A percentile compares a stretch with the other conserved stretches of the same genome.
phyloP scores from a whole-genome alignment of 1,140 invertebrate genomes.

The Alviniconcha marisindica region DNA sequence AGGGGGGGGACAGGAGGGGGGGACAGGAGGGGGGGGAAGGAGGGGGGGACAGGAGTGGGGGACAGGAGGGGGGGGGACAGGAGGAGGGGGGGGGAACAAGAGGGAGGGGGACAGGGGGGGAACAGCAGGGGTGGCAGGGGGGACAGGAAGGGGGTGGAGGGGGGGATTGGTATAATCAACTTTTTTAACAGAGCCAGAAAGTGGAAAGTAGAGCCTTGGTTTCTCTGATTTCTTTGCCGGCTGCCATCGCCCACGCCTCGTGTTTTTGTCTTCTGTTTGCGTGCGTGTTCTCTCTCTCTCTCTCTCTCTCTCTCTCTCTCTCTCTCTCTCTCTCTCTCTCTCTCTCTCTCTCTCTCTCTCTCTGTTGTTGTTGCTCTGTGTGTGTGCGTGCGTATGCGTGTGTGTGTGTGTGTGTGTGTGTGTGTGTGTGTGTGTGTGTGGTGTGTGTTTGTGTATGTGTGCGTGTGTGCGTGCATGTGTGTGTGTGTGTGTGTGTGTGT shows the following conservation, averaged over 20 bases:
- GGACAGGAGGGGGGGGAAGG: neutral
- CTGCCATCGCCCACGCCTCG: too few species aligned
- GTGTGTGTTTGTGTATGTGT: too few species aligned
- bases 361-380: neutral
- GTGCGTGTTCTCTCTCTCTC: too few species aligned
- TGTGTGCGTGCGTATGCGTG: neutral
- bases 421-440: slow-evolving; percentile 9
- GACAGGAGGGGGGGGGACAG: too few species aligned
- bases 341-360: neutral
- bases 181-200: too few species aligned
- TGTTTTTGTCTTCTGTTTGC: too few species aligned
- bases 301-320: too few species aligned
- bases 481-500: neutral
- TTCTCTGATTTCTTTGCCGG: too few species aligned
- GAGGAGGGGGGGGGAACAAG: too few species aligned
- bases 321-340: too few species aligned
- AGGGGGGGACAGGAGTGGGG: too few species aligned
- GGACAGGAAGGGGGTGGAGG: neutral
- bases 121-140: neutral
- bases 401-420: neutral
- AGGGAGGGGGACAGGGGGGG: neutral
- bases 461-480: neutral
- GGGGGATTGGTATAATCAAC: neutral
- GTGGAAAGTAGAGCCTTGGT: too few species aligned
- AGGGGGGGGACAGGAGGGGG: neutral